These are phyloP conservation scores for Ochlodes sylvanus DNA, from an alignment of 2,888 invertebrate species.

Conservation along the genomic window DNA sequence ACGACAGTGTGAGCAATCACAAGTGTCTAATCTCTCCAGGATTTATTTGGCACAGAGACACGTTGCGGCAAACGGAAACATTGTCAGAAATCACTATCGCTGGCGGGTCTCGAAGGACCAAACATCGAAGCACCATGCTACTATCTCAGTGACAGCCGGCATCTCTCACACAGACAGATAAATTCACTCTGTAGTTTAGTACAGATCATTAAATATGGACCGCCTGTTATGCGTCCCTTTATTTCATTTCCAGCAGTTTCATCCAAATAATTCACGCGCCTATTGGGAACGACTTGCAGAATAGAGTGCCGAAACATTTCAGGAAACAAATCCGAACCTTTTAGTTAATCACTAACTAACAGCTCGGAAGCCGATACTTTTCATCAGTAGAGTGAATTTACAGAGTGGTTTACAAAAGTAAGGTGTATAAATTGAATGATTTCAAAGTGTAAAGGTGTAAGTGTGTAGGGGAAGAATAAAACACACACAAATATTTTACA, in stretches of 20 bases:
- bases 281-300: slow-evolving; percentile 8
- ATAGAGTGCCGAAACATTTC: slow-evolving; percentile 9
- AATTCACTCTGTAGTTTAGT: slow-evolving; percentile 67
- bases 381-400: slow-evolving; percentile 1
- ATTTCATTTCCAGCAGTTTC: slow-evolving; percentile 15
- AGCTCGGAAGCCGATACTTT: neutral
- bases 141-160: slow-evolving; percentile 51
- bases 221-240: slow-evolving; percentile 57
- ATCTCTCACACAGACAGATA: slow-evolving; percentile 57
- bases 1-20: neutral
- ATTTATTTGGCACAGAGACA: slow-evolving; percentile 46
- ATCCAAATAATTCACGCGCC: slow-evolving; percentile 16
- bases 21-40: slow-evolving; percentile 14
- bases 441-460: neutral
- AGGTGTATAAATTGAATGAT: neutral
- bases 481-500: no score
- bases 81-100: slow-evolving; percentile 53
- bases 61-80: slow-evolving; percentile 68
- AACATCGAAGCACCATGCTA: slow-evolving; percentile 41
- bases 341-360: slow-evolving; percentile 10
- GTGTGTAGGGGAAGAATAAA: neutral
- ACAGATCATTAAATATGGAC: slow-evolving; percentile 70
- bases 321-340: neutral
- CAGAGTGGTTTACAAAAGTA: neutral
- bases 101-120: slow-evolving; percentile 35